Base-by-base conservation (phyloP, 1,140 invertebrate genomes). In the Sipha flava region DNA sequence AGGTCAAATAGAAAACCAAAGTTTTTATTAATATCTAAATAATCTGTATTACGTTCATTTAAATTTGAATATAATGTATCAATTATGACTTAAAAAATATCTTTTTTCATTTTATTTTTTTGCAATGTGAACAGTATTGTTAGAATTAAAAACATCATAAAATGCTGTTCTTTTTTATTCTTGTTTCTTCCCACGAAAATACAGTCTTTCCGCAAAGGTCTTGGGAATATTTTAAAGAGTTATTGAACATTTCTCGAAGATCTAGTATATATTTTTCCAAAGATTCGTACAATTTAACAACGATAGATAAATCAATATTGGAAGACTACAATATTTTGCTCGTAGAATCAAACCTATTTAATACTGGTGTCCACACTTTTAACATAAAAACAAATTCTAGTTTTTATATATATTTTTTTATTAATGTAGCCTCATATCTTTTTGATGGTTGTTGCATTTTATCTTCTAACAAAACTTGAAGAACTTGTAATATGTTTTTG, bases 311-410 rank as follows among this genome's bases (percentile, higher is more conserved):
- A 64, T 64, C 59, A 29, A 64, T 64, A 52, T 34, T 43, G 16
- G 21, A 4, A 64, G 29, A 34, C 68, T 81, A 79, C 21, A 81
- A 37, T 40, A 18, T 23, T 72, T 72, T 73, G 40, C 37, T 68
- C 9, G 70, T 52, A 70, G 43, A 47, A 62, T 80, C 59, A 45
- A 81, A 80, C 47, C 59, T 81, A 54, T 81, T 29, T 26, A 80
- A 62, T 34, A 81, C 57, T 31, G 45, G 45, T 34, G 43, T 54
- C 81, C 81, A 81, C 18, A 81, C n/a, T 23, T 52, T 21, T n/a
- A 49, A 21, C 81, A 81, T 31, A n/a, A n/a, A n/a, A n/a, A n/a
- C n/a, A 52, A 66, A 70, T 81, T 82, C 75, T 52, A 81, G 40
- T 37, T 18, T 52, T 31, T 81, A 31, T 43, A 82, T 43, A 54